Conservation (phyloP, 2,113 vertebrate species). For the Marmota flaviventris region DNA sequence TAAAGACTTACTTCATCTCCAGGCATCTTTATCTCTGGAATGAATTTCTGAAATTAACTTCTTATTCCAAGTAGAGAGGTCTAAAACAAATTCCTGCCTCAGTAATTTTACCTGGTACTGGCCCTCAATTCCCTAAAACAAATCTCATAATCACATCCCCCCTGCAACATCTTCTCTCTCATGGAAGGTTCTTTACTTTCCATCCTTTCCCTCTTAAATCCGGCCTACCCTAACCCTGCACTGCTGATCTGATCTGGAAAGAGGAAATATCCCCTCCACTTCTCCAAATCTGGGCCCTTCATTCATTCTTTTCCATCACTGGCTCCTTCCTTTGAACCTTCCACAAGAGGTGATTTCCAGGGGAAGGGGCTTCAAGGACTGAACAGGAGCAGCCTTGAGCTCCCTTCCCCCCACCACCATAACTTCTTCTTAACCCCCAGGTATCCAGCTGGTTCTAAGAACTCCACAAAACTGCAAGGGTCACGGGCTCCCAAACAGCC, state of each 20-base stretch:
- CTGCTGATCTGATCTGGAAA: not conserved
- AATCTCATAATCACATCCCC: not conserved
- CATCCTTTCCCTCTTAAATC: not conserved
- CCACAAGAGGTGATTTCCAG: not conserved
- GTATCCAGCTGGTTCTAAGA: not conserved
- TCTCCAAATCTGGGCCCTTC: not conserved
- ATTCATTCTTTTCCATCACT: not conserved
- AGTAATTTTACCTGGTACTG: not conserved
- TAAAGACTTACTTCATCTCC: conserved; percentile 3
- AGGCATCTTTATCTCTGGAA: conserved; percentile 9
- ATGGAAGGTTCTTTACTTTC: not conserved
- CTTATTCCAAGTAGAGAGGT: not conserved
- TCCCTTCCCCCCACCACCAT: not conserved
- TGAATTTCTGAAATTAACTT: not conserved
- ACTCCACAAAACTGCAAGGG: not conserved
- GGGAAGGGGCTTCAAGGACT: not conserved
- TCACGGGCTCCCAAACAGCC: not conserved
- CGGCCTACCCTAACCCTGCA: not conserved
- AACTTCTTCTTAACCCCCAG: not conserved
- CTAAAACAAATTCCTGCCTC: not conserved
- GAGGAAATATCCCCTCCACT: not conserved
- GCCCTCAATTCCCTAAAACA: not conserved
- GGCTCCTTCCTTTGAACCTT: not conserved
- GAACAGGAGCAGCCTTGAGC: not conserved
- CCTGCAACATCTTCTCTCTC: not conserved